Conservation (phyloP, 2,888 invertebrate species). For the Mallateleia sp. region DNA sequence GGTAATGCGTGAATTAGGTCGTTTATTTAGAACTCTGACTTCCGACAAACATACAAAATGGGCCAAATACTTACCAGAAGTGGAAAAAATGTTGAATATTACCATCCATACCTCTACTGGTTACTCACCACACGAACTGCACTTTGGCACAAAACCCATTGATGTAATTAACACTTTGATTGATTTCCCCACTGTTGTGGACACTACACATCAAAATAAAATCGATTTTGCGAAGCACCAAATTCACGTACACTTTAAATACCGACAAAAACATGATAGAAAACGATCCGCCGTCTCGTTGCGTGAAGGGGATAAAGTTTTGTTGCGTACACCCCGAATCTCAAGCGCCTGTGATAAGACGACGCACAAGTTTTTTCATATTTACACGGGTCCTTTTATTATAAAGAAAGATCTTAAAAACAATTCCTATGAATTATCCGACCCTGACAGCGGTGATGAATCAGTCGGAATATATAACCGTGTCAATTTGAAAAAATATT, state of each 20-base stretch:
- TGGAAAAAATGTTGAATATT: conserved; percentile 53
- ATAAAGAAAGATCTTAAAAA: background rate
- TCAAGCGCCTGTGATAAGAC: too few relatives aligned
- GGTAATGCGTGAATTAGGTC: conserved; percentile 74
- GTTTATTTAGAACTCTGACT: conserved; percentile 46
- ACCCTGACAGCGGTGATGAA: background rate
- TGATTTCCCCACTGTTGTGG: background rate
- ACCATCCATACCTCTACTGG: conserved; percentile 45
- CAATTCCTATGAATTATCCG: background rate
- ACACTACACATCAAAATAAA: background rate
- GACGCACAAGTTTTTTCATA: too few relatives aligned
- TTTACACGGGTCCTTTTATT: too few relatives aligned
- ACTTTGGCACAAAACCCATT: conserved; percentile 19
- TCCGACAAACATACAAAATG: conserved; percentile 40
- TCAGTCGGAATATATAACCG: conserved; percentile 4
- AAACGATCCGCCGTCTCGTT: too few relatives aligned
- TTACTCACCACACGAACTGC: conserved; percentile 33
- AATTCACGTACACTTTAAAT: too few relatives aligned
- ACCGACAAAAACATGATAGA: too few relatives aligned
- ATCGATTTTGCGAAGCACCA: background rate
- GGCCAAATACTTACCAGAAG: conserved; percentile 22
- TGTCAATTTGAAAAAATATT: conserved; percentile 12
- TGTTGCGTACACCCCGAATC: too few relatives aligned
- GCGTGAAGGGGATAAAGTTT: too few relatives aligned
- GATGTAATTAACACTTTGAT: background rate